These are phyloP conservation scores for Lycorma delicatula DNA, from an alignment of 1,140 invertebrate species.

Conservation along the genomic window DNA sequence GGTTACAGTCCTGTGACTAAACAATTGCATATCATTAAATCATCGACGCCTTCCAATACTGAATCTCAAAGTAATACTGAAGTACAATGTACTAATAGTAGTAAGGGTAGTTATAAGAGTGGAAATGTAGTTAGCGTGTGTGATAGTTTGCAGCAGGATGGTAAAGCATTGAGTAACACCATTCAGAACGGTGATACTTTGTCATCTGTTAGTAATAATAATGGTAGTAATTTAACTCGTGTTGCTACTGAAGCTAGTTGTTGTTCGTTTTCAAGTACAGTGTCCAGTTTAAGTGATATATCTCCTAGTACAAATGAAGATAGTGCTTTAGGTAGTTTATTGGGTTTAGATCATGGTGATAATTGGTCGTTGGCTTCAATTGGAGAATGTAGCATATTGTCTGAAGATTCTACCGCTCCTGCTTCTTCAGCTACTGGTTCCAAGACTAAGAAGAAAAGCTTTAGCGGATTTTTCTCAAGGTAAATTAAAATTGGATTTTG, in stretches of 20 bases:
- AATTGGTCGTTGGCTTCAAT: conserved; percentile 18
- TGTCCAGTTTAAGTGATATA: conserved; percentile 30
- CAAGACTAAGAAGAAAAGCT: conserved; percentile 27
- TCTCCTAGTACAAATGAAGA: conserved; percentile 27
- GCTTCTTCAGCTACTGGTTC: no score
- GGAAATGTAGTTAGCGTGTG: conserved; percentile 1
- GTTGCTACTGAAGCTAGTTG: conserved; percentile 37
- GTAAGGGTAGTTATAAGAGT: neutral
- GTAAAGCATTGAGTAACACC: no score
- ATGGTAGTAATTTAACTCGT: conserved; percentile 13
- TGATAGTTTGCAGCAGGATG: no score
- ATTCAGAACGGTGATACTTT: no score
- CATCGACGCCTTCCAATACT: conserved; percentile 9
- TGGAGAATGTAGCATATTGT: conserved; percentile 20
- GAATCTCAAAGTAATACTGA: neutral
- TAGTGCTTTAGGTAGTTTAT: conserved; percentile 18
- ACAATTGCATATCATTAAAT: conserved; percentile 34
- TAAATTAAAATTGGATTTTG: no score
- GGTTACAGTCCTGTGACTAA: conserved; percentile 36
- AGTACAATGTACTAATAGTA: neutral
- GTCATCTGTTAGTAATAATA: no score
- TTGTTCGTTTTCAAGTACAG: conserved; percentile 38
- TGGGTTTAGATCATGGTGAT: conserved; percentile 25
- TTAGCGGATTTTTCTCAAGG: conserved; percentile 29
- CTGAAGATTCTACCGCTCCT: conserved; percentile 23